Conservation (phyloP, 1,140 invertebrate genomes). For the Tribolium madens region DNA sequence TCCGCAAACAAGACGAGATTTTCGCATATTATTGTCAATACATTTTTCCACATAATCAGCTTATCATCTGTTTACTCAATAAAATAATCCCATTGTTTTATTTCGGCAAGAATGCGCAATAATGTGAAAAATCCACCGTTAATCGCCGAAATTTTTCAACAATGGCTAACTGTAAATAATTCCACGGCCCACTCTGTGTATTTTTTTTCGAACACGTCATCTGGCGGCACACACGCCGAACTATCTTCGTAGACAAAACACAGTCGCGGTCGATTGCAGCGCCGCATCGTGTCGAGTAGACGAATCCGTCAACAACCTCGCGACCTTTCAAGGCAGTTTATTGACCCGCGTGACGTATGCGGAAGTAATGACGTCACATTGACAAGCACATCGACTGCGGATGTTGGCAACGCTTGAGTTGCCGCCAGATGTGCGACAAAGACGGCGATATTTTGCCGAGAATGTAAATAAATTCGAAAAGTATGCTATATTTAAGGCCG, state of each 20-base stretch:
- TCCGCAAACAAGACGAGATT: not conserved
- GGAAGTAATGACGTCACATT: conserved; percentile 61
- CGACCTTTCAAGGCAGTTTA: conserved; percentile 66
- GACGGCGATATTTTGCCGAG: conserved; percentile 15
- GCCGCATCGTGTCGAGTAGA: conserved; percentile 55
- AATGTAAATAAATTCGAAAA: conserved; percentile 37
- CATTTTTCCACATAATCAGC: no score
- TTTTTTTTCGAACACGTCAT: conserved; percentile 14
- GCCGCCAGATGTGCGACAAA: conserved; percentile 27
- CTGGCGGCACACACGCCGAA: not conserved
- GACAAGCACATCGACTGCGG: conserved; percentile 57
- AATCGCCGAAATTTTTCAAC: not conserved
- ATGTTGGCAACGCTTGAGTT: conserved; percentile 52
- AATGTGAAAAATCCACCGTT: not conserved
- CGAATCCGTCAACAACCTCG: conserved; percentile 52
- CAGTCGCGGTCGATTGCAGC: conserved; percentile 28
- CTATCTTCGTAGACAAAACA: conserved; percentile 5
- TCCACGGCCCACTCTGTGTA: not conserved
- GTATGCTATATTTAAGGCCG: conserved; percentile 25
- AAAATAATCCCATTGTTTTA: not conserved
- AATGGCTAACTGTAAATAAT: conserved; percentile 7
- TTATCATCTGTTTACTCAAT: not conserved
- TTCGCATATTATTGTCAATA: not conserved
- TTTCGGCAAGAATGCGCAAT: not conserved
- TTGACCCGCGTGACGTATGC: conserved; percentile 64